Evolutionary conservation across 2,888 invertebrate genomes (phyloP).

Genomic region (Drosophila cognata): DNA sequence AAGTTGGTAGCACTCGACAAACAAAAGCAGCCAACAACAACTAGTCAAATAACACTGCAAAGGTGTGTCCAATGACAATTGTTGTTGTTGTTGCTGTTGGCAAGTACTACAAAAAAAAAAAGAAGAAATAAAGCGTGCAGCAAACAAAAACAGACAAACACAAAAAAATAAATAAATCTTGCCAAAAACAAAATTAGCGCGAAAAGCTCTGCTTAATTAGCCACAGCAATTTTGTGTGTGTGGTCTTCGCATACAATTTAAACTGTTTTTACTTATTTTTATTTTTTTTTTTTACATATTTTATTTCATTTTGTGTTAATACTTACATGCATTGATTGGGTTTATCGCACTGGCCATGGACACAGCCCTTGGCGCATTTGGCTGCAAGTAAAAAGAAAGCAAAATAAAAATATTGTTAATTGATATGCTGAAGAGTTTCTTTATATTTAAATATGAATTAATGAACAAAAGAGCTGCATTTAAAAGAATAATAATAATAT

Average conservation of each 20-base stretch:
- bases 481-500: constrained; percentile 26
- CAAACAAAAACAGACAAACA: constrained; percentile 26
- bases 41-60: constrained; percentile 46
- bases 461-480: constrained; percentile 1
- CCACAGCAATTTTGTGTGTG: constrained; percentile 24
- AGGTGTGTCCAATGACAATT: constrained; percentile 66
- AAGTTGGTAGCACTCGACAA: constrained; percentile 58
- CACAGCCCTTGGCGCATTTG: constrained; percentile 96
- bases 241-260: constrained; percentile 1
- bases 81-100: constrained; percentile 14
- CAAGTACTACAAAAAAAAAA: constrained; percentile 4
- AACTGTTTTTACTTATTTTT: not conserved
- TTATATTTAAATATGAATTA: not conserved
- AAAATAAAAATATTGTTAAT: constrained; percentile 59
- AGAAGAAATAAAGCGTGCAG: constrained; percentile 30
- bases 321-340: constrained; percentile 99
- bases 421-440: constrained; percentile 54
- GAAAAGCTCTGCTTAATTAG: constrained; percentile 39
- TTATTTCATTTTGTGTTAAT: constrained; percentile 31
- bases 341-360: constrained; percentile 95
- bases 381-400: constrained; percentile 86
- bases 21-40: constrained; percentile 51
- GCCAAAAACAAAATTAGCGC: constrained; percentile 29
- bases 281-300: not conserved
- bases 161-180: constrained; percentile 13